Evolutionary conservation across 2,113 vertebrate species (phyloP).

Genomic region (Caranx ignobilis): DNA sequence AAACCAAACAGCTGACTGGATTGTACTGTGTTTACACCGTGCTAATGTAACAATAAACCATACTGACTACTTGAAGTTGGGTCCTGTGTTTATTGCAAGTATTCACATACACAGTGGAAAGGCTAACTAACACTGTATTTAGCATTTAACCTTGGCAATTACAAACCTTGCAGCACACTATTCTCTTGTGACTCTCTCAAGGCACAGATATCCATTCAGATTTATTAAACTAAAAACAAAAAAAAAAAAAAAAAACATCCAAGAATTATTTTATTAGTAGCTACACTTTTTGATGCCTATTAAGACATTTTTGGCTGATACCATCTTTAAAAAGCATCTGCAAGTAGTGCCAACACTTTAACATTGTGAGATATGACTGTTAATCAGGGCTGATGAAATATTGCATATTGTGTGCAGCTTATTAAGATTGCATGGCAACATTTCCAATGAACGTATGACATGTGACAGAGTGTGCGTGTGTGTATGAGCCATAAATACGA

Average conservation of each 20-base stretch:
- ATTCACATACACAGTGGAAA: conserved; percentile 28
- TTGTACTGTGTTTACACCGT: not conserved
- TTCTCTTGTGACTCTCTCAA: conserved; percentile 30
- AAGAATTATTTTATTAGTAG: conserved; percentile 20
- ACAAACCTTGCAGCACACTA: not conserved
- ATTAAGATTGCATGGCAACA: conserved; percentile 35
- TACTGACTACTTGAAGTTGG: not conserved
- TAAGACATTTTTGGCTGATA: not conserved
- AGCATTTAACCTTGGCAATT: not conserved
- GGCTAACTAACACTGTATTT: conserved; percentile 19
- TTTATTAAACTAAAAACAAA: conserved; percentile 22
- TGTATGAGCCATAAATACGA: conserved; percentile 51
- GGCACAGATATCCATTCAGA: conserved; percentile 56
- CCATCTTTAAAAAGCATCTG: conserved; percentile 24
- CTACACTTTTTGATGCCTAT: conserved; percentile 20
- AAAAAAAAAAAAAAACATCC: conserved; percentile 16
- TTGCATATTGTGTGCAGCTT: conserved; percentile 53
- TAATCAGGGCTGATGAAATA: conserved; percentile 7
- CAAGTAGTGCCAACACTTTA: conserved; percentile 10
- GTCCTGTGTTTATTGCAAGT: conserved; percentile 48
- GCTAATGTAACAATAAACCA: conserved; percentile 8
- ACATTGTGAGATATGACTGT: not conserved
- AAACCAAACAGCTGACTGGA: not conserved
- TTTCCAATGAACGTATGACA: not conserved
- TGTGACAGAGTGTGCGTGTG: conserved; percentile 24